Conservation (phyloP, 2,888 invertebrate genomes). For the Ophion costatus region DNA sequence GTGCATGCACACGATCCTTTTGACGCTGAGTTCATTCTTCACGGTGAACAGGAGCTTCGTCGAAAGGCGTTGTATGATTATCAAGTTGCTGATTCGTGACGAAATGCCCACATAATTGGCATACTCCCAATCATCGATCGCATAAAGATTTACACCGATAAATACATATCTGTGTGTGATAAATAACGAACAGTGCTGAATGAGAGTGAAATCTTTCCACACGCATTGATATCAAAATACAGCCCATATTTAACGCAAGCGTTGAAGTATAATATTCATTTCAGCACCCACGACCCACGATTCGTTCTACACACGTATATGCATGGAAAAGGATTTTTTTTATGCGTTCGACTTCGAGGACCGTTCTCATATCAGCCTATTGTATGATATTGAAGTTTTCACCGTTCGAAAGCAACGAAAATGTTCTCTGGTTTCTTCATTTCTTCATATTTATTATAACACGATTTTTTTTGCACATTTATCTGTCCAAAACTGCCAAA, state of each 20-base stretch:
- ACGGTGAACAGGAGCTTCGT: slow-evolving; percentile 50
- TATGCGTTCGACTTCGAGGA: too few species aligned
- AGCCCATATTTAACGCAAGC: slow-evolving; percentile 14
- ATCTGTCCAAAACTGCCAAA: too few species aligned
- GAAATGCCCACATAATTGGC: slow-evolving; percentile 41
- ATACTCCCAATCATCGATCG: slow-evolving; percentile 17
- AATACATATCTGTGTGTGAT: not conserved
- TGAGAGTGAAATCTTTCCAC: slow-evolving; percentile 6
- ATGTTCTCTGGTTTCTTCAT: too few species aligned
- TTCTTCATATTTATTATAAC: too few species aligned
- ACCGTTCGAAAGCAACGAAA: not conserved
- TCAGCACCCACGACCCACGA: slow-evolving; percentile 28
- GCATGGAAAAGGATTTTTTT: too few species aligned
- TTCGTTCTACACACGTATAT: not conserved
- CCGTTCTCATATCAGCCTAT: too few species aligned
- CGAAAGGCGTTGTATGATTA: slow-evolving; percentile 25
- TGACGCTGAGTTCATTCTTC: slow-evolving; percentile 29
- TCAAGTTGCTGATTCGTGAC: slow-evolving; percentile 11
- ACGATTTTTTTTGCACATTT: too few species aligned
- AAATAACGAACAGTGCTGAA: not conserved
- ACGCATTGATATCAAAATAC: slow-evolving; percentile 8
- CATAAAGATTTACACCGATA: not conserved
- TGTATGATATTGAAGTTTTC: too few species aligned
- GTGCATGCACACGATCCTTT: slow-evolving; percentile 5
- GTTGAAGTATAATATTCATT: slow-evolving; percentile 6